Conservation (phyloP, 2,888 invertebrate genomes). For the Ormyrus nitidulus region DNA sequence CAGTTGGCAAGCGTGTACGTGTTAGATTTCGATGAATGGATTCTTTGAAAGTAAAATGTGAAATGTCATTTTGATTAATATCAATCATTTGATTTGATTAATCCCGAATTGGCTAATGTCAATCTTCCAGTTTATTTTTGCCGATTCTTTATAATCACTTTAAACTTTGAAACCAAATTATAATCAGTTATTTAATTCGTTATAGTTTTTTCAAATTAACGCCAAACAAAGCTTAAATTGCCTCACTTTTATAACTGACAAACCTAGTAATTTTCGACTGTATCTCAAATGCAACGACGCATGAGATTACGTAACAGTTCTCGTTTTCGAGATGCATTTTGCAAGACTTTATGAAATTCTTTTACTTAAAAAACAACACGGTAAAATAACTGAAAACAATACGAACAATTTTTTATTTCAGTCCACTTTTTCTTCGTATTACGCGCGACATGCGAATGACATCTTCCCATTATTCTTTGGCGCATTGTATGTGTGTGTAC, state of each 20-base stretch:
- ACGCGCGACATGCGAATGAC: slow-evolving; percentile 45
- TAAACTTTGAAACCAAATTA: too few relatives aligned
- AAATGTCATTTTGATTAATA: slow-evolving; percentile 53
- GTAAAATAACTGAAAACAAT: slow-evolving; percentile 28
- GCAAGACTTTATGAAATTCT: neutral
- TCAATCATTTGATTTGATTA: slow-evolving; percentile 48
- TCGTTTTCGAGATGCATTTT: slow-evolving; percentile 3
- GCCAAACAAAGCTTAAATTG: too few relatives aligned
- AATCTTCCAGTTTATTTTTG: slow-evolving; percentile 16
- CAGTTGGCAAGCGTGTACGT: slow-evolving; percentile 15
- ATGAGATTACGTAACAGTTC: neutral
- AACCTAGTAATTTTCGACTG: too few relatives aligned
- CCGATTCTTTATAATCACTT: too few relatives aligned
- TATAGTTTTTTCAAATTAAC: too few relatives aligned
- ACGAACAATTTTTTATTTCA: slow-evolving; percentile 32
- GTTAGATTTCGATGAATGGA: slow-evolving; percentile 46
- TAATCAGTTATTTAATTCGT: too few relatives aligned
- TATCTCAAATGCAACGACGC: neutral
- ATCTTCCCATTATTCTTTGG: slow-evolving; percentile 53
- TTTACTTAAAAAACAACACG: slow-evolving; percentile 30
- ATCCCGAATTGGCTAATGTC: slow-evolving; percentile 44
- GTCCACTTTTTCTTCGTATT: slow-evolving; percentile 19
- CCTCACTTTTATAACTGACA: too few relatives aligned
- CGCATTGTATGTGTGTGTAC: neutral
- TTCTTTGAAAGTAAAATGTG: slow-evolving; percentile 50